phyloP scores from a whole-genome alignment of 2,113 vertebrate genomes.

The Vombatus ursinus region DNA sequence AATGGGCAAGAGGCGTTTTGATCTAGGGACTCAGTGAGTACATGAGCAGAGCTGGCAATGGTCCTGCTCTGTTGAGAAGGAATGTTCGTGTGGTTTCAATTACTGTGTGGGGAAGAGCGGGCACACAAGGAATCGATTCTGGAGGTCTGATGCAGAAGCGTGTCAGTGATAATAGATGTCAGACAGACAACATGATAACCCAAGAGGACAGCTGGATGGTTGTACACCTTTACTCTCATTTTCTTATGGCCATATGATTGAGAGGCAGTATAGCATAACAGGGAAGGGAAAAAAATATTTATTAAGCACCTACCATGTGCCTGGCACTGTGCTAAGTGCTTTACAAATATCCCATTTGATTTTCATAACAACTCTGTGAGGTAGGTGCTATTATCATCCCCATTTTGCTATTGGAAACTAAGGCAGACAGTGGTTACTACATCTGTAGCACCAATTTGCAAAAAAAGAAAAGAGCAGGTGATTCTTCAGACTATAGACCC shows the following conservation, averaged over 20 bases:
- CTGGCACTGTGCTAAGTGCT: neutral
- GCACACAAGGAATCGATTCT: neutral
- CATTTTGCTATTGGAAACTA: neutral
- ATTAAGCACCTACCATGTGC: neutral
- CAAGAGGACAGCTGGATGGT: neutral
- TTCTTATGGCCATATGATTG: neutral
- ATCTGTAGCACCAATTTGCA: neutral
- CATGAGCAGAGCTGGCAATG: neutral
- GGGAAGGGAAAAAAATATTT: neutral
- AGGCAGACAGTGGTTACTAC: neutral
- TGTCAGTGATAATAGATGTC: neutral
- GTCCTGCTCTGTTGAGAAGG: neutral
- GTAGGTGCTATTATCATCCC: neutral
- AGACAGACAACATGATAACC: neutral
- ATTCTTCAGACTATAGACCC: neutral
- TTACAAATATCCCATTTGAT: neutral
- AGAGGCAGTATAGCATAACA: neutral
- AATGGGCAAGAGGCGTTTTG: neutral
- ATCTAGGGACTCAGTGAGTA: neutral
- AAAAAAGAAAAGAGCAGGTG: neutral
- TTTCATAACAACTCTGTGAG: neutral
- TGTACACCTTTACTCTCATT: neutral
- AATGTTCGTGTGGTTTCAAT: neutral
- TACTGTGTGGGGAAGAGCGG: neutral
- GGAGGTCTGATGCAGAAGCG: neutral